Evolutionary conservation across 2,797 vertebrate species (phyloP).

Genomic region (Channallabes apus): DNA sequence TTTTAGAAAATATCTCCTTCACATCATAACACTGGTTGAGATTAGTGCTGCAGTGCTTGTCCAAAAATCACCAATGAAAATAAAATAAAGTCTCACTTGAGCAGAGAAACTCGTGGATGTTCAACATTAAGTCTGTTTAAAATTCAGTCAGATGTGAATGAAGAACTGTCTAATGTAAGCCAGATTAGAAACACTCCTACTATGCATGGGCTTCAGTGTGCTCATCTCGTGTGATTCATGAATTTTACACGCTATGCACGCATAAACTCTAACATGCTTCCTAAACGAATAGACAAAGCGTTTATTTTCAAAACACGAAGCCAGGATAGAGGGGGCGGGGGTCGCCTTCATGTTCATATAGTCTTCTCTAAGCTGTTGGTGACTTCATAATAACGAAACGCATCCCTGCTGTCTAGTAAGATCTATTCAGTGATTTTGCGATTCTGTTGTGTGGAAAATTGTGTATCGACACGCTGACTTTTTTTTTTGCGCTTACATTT

Average conservation of each 20-base stretch:
- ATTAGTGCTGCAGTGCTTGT: not conserved
- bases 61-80: not conserved
- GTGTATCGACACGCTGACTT: too few relatives aligned
- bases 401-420: not conserved
- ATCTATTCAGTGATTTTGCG: too few relatives aligned
- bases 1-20: too few relatives aligned
- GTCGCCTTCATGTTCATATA: too few relatives aligned
- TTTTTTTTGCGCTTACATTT: too few relatives aligned
- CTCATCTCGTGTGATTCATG: not conserved
- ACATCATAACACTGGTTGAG: too few relatives aligned
- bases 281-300: constrained; percentile 8
- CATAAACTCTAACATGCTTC: constrained; percentile 27
- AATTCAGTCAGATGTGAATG: not conserved
- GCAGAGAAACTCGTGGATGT: not conserved
- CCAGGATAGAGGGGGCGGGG: not conserved
- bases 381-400: not conserved
- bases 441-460: too few relatives aligned
- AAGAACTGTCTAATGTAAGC: not conserved
- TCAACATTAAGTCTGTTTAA: not conserved
- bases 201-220: not conserved
- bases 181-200: not conserved
- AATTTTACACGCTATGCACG: not conserved
- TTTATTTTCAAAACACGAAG: constrained; percentile 39
- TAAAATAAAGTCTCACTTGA: not conserved
- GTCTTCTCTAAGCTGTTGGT: too few relatives aligned